Base-by-base conservation (phyloP, 2,888 invertebrate genomes). In the Athetis lepigone region DNA sequence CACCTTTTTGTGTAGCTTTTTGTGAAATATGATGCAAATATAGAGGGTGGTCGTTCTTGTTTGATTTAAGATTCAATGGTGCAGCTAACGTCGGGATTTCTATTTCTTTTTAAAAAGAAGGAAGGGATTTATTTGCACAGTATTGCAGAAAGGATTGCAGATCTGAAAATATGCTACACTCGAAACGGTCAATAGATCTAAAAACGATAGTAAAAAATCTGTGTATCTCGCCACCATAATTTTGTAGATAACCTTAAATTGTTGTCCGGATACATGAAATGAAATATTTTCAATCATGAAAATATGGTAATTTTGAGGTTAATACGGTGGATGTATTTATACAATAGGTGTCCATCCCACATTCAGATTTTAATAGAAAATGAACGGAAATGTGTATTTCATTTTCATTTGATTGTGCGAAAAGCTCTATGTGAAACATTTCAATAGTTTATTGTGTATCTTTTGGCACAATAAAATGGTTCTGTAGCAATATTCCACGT, bases 401-500 rank as follows among this genome's bases (percentile, higher is more conserved):
- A 27, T 54, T 55, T 60, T 29, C 33, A 68, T 56, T 52, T 54
- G 33, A 63, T 76, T 72, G 33, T 65, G 39, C 37, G n/a, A 70
- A 60, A 54, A 40, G 21, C 45, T 65, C 19, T 51, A 27, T 11
- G 27, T 54, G 58, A 56, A 71, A 55, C 60, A 58, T 76, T 75
- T 70, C 60, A 61, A 57, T 61, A 59, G 50, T 66, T 46, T 29
- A 76, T 77, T 74, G 70, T 75, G 65, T 63, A 68, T 50, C 46
- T 68, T 77, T 72, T 69, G 60, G 50, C 63, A 62, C 59, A 33
- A 33, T 13, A 75, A 80, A 73, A 62, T 70, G 60, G n/a, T 36
- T 57, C 47, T 65, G 58, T 57, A 61, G 29, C 39, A 58, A 58
- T 55, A 70, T 70, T 56, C 21, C 21, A 43, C 37, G 51, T 70